Evolutionary conservation across 2,888 invertebrate genomes (phyloP).

Genomic region (Trissolcus japonicus): DNA sequence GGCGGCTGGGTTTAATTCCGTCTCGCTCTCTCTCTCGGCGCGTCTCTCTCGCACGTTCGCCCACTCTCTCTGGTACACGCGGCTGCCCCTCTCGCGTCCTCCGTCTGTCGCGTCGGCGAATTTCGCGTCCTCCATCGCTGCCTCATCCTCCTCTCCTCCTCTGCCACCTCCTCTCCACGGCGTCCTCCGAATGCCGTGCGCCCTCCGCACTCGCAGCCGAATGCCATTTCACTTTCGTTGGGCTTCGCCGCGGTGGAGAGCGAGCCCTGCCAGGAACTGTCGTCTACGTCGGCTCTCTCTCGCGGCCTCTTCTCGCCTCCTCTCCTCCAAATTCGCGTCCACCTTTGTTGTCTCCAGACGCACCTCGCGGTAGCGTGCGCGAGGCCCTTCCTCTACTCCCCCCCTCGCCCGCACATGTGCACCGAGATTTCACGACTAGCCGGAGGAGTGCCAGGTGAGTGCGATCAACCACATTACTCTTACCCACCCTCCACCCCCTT

Average conservation of each 20-base stretch:
- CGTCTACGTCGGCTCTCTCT: constrained; percentile 50
- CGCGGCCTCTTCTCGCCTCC: constrained; percentile 25
- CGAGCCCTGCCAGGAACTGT: constrained; percentile 71
- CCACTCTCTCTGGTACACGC: constrained; percentile 45
- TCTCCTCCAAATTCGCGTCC: constrained; percentile 33
- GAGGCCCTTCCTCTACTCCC: constrained; percentile 27
- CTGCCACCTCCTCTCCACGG: constrained; percentile 64
- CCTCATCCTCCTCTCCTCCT: constrained; percentile 55
- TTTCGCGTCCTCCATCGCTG: constrained; percentile 68
- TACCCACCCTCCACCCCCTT: constrained; percentile 52
- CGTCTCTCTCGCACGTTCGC: constrained; percentile 37
- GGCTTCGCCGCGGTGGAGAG: constrained; percentile 74
- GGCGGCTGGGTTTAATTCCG: constrained; percentile 45
- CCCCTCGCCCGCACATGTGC: constrained; percentile 49
- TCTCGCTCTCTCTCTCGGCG: constrained; percentile 22
- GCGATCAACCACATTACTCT: constrained; percentile 71
- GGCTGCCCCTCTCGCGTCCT: constrained; percentile 59
- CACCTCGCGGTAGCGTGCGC: constrained; percentile 37
- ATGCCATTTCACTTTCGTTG: constrained; percentile 77
- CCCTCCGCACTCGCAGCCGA: constrained; percentile 68
- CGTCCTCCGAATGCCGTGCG: constrained; percentile 70
- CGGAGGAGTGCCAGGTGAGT: constrained; percentile 69
- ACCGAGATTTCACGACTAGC: constrained; percentile 57
- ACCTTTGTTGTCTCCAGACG: constrained; percentile 45
- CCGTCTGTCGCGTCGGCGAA: constrained; percentile 72